Base-by-base conservation (phyloP, 2,113 vertebrate genomes). In the Tetrax tetrax region DNA sequence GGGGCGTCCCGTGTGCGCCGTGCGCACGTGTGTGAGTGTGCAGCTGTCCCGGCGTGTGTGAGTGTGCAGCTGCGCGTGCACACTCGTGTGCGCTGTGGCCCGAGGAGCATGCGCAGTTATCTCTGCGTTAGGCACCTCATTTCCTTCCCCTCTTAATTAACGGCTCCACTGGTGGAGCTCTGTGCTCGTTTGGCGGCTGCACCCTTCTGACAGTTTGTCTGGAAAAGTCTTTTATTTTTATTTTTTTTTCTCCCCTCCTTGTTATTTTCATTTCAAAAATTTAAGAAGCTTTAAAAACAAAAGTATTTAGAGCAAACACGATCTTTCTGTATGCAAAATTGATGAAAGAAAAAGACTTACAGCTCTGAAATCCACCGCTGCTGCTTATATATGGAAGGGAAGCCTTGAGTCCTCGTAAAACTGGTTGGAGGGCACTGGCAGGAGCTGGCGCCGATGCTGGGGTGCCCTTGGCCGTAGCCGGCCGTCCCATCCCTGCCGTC, bases 141-240 rank as follows among this genome's bases (percentile, higher is more conserved):
- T 95, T 95, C 97, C 97, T 96, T 95, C 95, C 96, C 94, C 41
- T 41, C 41, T 41, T 93, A 61, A 92, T 96, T 94, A 95, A 78
- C 83, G 61, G 25, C 96, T 96, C 90, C 60, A 77, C 56, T 83
- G 64, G 93, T 76, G 87, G 93, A 97, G 96, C 95, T 94, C 97
- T 93, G 41, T 41, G 92, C 93, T 87, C 63, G 84, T 50, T 96
- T 91, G 96, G 94, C 54, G 66, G 90, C 89, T 97, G 96, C 92
- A 96, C 94, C 94, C 94, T 96, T 79, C 90, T 96, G 97, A 96
- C 96, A 96, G 97, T 94, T 91, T 96, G 95, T 96, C 95, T 98
- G 95, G 93, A 96, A 89, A 98, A 96, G 76, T 43, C 91, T 96
- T 1, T 4, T 38, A 38, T 41, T 41, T 41, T 41, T 41, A 14